Percentiles rank a stretch among this genome's conserved stretches.
Conservation (phyloP, 2,888 invertebrate species). For the Plebejus melissa region DNA sequence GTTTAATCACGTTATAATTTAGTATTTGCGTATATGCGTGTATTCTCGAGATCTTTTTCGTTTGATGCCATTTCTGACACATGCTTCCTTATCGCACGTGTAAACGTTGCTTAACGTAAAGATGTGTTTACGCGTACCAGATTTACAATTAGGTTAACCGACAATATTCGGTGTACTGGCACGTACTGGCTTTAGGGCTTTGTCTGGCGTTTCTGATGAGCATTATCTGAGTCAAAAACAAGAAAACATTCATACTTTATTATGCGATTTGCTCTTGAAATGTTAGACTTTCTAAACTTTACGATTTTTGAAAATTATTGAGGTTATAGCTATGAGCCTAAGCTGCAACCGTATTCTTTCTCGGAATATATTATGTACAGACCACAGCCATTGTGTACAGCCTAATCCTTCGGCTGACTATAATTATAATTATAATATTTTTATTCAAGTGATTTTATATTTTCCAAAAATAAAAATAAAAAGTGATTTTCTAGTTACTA, state of each 20-base stretch:
- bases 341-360: no score
- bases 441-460: not conserved
- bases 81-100: slow-evolving; percentile 15
- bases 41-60: not conserved
- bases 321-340: no score
- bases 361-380: not conserved
- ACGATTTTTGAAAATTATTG: no score
- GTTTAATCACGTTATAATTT: not conserved
- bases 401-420: not conserved
- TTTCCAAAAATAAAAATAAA: not conserved
- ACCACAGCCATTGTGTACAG: not conserved
- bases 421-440: not conserved
- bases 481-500: not conserved
- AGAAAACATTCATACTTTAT: not conserved
- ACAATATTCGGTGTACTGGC: not conserved
- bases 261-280: not conserved
- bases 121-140: slow-evolving; percentile 22
- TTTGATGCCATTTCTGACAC: slow-evolving; percentile 1
- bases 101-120: slow-evolving; percentile 17
- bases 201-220: not conserved
- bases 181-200: not conserved
- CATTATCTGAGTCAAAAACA: not conserved
- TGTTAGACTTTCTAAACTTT: not conserved
- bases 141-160: slow-evolving; percentile 20
- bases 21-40: not conserved